These are phyloP conservation scores for Diabrotica virgifera DNA, from an alignment of 1,140 invertebrate species.

Conservation along the genomic window DNA sequence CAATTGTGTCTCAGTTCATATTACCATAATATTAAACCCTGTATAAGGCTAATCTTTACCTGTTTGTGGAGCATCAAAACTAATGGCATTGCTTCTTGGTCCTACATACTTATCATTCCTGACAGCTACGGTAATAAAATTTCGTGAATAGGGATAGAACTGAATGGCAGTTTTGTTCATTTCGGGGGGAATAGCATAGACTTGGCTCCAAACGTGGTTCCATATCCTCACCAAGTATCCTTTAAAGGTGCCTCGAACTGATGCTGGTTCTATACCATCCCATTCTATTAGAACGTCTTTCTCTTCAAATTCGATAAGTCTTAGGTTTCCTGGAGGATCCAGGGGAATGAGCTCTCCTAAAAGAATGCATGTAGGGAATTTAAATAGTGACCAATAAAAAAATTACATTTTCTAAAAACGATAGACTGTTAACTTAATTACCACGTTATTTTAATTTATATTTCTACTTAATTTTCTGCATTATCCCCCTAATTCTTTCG, in stretches of 20 bases:
- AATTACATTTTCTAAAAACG: too few relatives aligned
- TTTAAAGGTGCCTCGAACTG: conserved; percentile 83
- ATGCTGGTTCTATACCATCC: conserved; percentile 72
- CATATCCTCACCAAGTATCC: conserved; percentile 92
- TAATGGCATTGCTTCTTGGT: conserved; percentile 79
- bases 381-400: too few relatives aligned
- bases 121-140: conserved; percentile 84
- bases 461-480: too few relatives aligned
- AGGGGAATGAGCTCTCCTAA: conserved; percentile 83
- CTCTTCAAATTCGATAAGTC: conserved; percentile 67
- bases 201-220: conserved; percentile 67
- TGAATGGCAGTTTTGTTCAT: conserved; percentile 69
- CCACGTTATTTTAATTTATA: too few relatives aligned
- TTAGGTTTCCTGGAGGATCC: conserved; percentile 82
- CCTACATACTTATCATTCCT: conserved; percentile 91
- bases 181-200: conserved; percentile 59
- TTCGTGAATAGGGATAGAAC: conserved; percentile 86
- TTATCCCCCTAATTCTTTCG: too few relatives aligned
- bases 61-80: conserved; percentile 89
- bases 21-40: too few relatives aligned
- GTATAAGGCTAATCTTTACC: conserved; percentile 30
- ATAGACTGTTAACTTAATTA: too few relatives aligned
- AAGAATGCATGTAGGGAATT: conserved; percentile 12
- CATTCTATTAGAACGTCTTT: conserved; percentile 77
- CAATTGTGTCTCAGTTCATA: too few relatives aligned